These are phyloP conservation scores for Theocolax elegans DNA, from an alignment of 1,140 invertebrate genomes.

Conservation along the genomic window DNA sequence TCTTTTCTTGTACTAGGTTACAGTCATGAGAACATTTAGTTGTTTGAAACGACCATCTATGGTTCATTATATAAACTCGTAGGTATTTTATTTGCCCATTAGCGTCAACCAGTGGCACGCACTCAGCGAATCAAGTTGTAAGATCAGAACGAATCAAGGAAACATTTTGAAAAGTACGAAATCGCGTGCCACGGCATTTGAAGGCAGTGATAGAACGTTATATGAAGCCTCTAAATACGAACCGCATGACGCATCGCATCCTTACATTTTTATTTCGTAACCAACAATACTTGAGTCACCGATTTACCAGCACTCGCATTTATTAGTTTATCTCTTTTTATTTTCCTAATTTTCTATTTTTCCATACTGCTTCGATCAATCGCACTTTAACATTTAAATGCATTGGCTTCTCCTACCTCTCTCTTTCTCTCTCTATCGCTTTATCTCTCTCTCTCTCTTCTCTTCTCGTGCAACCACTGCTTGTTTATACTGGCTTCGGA, in stretches of 20 bases:
- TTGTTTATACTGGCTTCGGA: background rate
- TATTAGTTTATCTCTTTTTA: background rate
- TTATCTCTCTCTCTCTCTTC: background rate
- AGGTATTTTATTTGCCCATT: background rate
- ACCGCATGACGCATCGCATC: background rate
- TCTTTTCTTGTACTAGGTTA: no score
- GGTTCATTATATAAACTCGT: no score
- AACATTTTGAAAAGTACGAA: no score
- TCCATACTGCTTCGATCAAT: no score
- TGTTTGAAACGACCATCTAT: no score
- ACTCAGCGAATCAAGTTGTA: background rate
- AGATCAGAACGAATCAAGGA: no score
- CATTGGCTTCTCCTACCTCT: background rate
- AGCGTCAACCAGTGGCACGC: background rate
- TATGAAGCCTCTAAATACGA: no score
- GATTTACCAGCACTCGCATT: background rate
- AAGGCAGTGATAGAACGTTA: no score
- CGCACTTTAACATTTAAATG: no score
- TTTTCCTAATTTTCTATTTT: background rate
- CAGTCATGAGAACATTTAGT: no score
- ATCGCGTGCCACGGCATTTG: no score
- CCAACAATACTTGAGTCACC: background rate
- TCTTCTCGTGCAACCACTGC: background rate
- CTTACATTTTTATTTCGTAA: slow-evolving; percentile 2
- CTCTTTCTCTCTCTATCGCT: background rate